These are phyloP conservation scores for Hermatobates lingyangjiaoensis DNA, from an alignment of 1,140 invertebrate species.

Conservation along the genomic window DNA sequence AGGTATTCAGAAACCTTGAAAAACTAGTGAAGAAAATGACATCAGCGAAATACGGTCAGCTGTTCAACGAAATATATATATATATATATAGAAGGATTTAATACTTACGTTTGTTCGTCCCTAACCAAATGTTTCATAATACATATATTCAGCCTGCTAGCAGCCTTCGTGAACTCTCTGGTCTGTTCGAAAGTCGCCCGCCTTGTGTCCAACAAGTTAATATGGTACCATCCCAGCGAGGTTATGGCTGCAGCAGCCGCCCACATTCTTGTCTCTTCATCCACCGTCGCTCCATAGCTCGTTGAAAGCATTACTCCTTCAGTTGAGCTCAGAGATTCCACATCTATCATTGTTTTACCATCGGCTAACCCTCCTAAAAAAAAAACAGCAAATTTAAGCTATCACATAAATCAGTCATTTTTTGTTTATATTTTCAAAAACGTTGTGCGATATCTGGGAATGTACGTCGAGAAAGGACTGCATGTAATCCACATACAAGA, in stretches of 20 bases:
- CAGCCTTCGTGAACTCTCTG: neutral
- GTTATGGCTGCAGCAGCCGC: neutral
- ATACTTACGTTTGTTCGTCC: neutral
- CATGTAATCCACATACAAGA: too few relatives aligned
- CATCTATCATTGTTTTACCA: neutral
- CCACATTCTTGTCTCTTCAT: neutral
- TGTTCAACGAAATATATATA: too few relatives aligned
- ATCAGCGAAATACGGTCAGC: too few relatives aligned
- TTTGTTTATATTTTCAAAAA: neutral
- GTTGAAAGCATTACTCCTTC: neutral
- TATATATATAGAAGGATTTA: too few relatives aligned
- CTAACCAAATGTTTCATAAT: neutral
- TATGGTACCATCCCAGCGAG: slow-evolving; percentile 3
- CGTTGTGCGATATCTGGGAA: too few relatives aligned
- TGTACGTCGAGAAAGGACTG: too few relatives aligned
- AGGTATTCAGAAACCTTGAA: too few relatives aligned
- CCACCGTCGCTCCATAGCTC: neutral
- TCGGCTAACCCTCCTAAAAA: neutral
- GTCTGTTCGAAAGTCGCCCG: too few relatives aligned
- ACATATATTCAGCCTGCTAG: slow-evolving; percentile 4
- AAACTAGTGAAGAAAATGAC: too few relatives aligned
- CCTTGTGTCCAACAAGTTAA: slow-evolving; percentile 1
- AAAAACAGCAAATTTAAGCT: neutral
- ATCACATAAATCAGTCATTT: neutral
- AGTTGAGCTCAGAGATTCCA: neutral